Conservation (phyloP, 2,113 vertebrate genomes). For the Hepsetus odoe region DNA sequence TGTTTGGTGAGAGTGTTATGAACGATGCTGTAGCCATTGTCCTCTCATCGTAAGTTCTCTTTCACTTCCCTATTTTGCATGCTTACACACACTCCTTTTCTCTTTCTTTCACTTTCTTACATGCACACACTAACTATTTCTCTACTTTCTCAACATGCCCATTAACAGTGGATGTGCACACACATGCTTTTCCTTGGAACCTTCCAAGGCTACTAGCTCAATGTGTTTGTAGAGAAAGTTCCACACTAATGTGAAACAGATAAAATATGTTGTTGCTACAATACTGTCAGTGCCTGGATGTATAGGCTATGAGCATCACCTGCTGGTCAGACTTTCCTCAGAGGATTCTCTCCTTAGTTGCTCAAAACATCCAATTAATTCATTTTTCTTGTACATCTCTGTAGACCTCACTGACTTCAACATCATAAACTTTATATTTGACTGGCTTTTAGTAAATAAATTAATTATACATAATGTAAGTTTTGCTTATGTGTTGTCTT, state of each 20-base stretch:
- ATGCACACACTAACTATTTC: not conserved
- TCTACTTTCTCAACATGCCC: not conserved
- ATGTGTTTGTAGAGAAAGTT: slow-evolving; percentile 8
- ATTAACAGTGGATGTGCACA: not conserved
- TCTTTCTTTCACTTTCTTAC: not conserved
- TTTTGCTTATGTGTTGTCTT: not conserved
- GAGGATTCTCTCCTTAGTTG: not conserved
- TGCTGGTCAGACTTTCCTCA: not conserved
- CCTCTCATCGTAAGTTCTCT: slow-evolving; percentile 71
- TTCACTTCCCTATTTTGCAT: not conserved
- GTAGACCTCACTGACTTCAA: no score
- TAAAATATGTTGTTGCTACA: not conserved
- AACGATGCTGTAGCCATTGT: slow-evolving; percentile 97
- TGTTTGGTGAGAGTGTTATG: slow-evolving; percentile 97
- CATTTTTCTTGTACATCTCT: not conserved
- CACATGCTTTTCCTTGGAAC: not conserved
- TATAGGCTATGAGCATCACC: slow-evolving; percentile 3
- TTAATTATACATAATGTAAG: not conserved
- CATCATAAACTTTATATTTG: not conserved
- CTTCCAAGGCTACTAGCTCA: not conserved
- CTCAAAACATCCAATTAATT: no score
- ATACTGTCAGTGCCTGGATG: not conserved
- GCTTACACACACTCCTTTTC: not conserved
- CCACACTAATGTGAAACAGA: not conserved
- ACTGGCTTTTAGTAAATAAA: no score